Conservation (phyloP, 2,888 invertebrate species). For the Arctia plantaginis region DNA sequence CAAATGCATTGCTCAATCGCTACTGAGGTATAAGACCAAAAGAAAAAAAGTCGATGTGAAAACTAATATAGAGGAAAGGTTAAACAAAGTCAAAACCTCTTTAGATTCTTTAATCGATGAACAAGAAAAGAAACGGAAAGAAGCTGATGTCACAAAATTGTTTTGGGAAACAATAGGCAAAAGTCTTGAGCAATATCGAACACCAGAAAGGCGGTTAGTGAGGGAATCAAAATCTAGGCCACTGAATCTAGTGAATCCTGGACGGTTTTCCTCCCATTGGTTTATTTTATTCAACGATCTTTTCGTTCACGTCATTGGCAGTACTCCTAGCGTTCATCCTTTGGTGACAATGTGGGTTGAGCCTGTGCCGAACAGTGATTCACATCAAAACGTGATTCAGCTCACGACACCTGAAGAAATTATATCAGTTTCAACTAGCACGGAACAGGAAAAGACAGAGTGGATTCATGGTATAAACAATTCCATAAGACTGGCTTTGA, state of each 20-base stretch:
- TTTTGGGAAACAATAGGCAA: conserved; percentile 92
- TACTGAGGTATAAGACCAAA: conserved; percentile 81
- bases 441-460: conserved; percentile 90
- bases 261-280: conserved; percentile 92
- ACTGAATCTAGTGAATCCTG: conserved; percentile 89
- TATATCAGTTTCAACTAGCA: conserved; percentile 88
- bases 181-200: conserved; percentile 87
- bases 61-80: conserved; percentile 82
- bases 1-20: conserved; percentile 87
- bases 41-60: conserved; percentile 74
- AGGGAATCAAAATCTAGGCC: conserved; percentile 91
- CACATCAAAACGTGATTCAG: conserved; percentile 88
- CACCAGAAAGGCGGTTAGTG: conserved; percentile 90
- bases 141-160: conserved; percentile 89
- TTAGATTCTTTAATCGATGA: conserved; percentile 88
- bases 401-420: conserved; percentile 93
- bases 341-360: conserved; percentile 94
- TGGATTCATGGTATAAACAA: conserved; percentile 93
- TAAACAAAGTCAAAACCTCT: conserved; percentile 86
- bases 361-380: conserved; percentile 88
- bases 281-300: conserved; percentile 94
- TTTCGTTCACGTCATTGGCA: conserved; percentile 91
- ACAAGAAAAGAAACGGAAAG: conserved; percentile 87
- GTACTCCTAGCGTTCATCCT: conserved; percentile 88
- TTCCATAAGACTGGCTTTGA: conserved; percentile 90